phyloP scores from a whole-genome alignment of 2,888 invertebrate species.

The Leptinotarsa juncta region DNA sequence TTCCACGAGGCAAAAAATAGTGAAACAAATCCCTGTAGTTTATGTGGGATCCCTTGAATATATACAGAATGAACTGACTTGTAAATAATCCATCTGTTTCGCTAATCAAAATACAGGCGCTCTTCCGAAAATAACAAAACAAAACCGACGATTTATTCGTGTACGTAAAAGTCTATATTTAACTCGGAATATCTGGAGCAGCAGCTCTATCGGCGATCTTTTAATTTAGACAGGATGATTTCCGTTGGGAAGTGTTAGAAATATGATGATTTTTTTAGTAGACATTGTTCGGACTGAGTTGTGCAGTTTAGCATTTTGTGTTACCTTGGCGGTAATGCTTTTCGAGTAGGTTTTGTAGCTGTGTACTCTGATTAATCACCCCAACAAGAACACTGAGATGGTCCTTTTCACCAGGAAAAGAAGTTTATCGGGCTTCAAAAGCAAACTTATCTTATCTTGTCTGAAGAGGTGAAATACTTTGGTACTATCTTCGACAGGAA shows the following conservation, averaged over 20 bases:
- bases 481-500: too few species aligned
- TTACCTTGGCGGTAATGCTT: neutral
- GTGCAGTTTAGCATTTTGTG: too few species aligned
- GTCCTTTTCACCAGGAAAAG: too few species aligned
- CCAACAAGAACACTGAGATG: too few species aligned
- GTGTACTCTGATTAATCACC: too few species aligned
- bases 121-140: conserved; percentile 25
- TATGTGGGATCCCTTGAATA: too few species aligned
- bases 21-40: neutral
- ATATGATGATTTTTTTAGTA: neutral
- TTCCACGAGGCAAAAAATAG: neutral
- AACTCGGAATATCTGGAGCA: conserved; percentile 27
- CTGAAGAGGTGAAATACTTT: too few species aligned
- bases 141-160: conserved; percentile 22
- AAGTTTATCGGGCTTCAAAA: too few species aligned
- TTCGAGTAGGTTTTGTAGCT: too few species aligned
- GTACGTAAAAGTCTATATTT: conserved; percentile 27
- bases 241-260: neutral
- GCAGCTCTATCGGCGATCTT: conserved; percentile 19
- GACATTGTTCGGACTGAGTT: too few species aligned
- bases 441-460: too few species aligned
- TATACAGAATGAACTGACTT: neutral
- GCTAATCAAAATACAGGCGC: conserved; percentile 7
- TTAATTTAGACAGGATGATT: conserved; percentile 18
- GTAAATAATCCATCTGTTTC: conserved; percentile 7